Conservation (phyloP, 2,797 vertebrate genomes). For the Enteromius argenteus region DNA sequence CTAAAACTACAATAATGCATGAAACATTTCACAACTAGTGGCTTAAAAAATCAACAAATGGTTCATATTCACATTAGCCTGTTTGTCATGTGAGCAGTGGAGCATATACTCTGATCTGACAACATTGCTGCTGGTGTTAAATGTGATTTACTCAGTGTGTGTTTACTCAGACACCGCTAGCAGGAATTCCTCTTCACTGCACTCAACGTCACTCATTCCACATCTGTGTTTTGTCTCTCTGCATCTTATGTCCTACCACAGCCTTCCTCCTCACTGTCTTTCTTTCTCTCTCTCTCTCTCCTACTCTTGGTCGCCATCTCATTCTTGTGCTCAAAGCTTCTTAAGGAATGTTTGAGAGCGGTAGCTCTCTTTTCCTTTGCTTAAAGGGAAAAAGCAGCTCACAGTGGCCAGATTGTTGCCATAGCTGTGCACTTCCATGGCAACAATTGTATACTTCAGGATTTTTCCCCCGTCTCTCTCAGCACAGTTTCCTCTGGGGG, state of each 20-base stretch:
- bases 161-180: slow-evolving; percentile 44
- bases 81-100: background rate
- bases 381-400: slow-evolving; percentile 61
- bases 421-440: slow-evolving; percentile 65
- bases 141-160: slow-evolving; percentile 1
- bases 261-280: slow-evolving; percentile 10
- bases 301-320: background rate
- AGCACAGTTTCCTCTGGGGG: slow-evolving; percentile 56
- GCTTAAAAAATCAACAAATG: background rate
- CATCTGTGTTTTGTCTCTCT: slow-evolving; percentile 38
- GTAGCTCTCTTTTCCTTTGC: slow-evolving; percentile 48
- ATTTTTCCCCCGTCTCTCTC: slow-evolving; percentile 58
- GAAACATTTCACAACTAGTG: background rate
- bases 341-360: slow-evolving; percentile 49
- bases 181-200: slow-evolving; percentile 57
- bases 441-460: slow-evolving; percentile 60
- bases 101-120: slow-evolving; percentile 22
- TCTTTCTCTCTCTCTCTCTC: slow-evolving; percentile 9
- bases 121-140: slow-evolving; percentile 22
- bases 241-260: slow-evolving; percentile 5
- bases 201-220: slow-evolving; percentile 42
- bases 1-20: slow-evolving; percentile 23
- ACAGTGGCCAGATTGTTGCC: slow-evolving; percentile 58
- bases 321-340: slow-evolving; percentile 23
- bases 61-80: background rate